Conservation (phyloP, 2,797 vertebrate species). For the Phoebastria nigripes region DNA sequence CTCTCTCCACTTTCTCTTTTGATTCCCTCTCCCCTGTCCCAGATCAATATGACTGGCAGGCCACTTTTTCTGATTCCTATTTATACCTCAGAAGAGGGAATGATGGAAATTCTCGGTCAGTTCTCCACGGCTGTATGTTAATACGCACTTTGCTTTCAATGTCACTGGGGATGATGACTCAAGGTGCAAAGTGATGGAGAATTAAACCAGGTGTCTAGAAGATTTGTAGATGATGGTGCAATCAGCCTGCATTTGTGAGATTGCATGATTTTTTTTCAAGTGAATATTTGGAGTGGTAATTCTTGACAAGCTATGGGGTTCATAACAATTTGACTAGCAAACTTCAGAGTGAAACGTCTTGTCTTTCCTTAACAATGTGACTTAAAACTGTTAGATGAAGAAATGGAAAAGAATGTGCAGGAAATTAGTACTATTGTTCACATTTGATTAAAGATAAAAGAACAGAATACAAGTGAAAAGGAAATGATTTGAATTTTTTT, state of each 20-base stretch:
- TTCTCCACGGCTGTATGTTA: background rate
- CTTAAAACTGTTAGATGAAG: background rate
- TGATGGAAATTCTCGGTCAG: background rate
- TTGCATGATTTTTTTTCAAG: background rate
- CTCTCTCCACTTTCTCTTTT: background rate
- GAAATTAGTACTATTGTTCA: constrained; percentile 35
- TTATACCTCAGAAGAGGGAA: background rate
- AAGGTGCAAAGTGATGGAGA: background rate
- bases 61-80: background rate
- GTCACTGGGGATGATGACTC: background rate
- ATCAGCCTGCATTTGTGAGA: constrained; percentile 17
- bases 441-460: constrained; percentile 8
- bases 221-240: background rate
- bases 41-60: background rate
- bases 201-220: background rate
- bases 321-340: background rate
- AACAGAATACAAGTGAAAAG: background rate
- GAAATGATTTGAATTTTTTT: background rate
- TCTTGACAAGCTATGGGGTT: background rate
- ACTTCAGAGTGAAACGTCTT: background rate
- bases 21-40: background rate
- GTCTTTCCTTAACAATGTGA: background rate
- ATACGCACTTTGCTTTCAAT: background rate
- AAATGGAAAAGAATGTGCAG: background rate
- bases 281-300: background rate